These are phyloP conservation scores for Pipistrellus pipistrellus DNA, from an alignment of 2,797 vertebrate species.

Conservation along the genomic window DNA sequence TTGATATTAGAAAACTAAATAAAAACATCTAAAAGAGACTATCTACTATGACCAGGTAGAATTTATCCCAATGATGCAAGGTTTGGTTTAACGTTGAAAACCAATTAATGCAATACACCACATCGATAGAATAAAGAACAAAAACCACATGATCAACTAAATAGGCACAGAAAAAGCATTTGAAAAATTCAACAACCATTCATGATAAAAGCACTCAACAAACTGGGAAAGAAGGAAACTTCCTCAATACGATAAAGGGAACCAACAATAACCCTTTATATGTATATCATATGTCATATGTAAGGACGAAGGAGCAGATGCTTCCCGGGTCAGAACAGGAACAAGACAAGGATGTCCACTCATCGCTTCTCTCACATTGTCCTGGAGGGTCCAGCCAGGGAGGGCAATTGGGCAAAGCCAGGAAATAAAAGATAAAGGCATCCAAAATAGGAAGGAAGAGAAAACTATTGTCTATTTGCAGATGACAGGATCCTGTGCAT, in stretches of 20 bases:
- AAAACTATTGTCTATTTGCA: neutral
- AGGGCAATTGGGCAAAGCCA: neutral
- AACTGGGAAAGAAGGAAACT: neutral
- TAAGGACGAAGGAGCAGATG: neutral
- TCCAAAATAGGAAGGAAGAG: neutral
- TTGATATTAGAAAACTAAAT: slow-evolving; percentile 4
- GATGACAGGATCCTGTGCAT: neutral
- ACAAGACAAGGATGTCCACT: neutral
- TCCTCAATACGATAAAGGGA: neutral
- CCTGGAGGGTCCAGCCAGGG: neutral
- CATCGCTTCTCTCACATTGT: neutral
- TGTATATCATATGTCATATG: neutral
- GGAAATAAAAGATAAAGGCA: neutral
- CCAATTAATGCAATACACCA: neutral
- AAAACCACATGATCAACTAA: neutral
- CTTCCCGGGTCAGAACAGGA: neutral
- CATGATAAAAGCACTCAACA: slow-evolving; percentile 8
- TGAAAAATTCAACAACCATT: slow-evolving; percentile 29
- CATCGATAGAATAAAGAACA: neutral
- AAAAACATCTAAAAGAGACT: neutral
- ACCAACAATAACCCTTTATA: neutral
- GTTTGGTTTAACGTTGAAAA: slow-evolving; percentile 61
- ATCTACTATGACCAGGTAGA: neutral
- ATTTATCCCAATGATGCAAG: slow-evolving; percentile 58
- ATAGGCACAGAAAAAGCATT: neutral